Base-by-base conservation (phyloP, 23 tunicate genomes). In the Aplidium turbinatum region DNA sequence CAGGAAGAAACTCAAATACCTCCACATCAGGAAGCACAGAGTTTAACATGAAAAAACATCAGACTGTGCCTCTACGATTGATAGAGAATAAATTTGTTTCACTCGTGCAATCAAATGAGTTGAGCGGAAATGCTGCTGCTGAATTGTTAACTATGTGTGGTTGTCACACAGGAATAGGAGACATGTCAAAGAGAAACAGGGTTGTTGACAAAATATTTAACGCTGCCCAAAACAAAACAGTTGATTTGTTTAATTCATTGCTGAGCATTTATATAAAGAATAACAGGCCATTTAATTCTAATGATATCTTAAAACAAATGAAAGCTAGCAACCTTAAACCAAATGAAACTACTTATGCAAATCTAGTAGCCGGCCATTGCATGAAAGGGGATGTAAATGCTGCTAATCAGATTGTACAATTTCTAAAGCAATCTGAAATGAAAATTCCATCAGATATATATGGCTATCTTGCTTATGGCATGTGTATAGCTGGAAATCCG, bases 171-270 rank as follows among this genome's bases (percentile, higher is more conserved):
- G n/a, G n/a, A n/a, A n/a, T n/a, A n/a, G n/a, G n/a, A n/a, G n/a
- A n/a, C n/a, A n/a, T n/a, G 16, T 42, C 50, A 9, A 16, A 9
- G 50, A 42, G 50, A 42, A 42, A 9, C 50, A 42, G 13, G 11
- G 11, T 42, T 9, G 76, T 58, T 47, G 34, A 46, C 4, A 47
- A 47, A 47, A 70, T 70, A 11, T 70, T 70, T 24, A 18, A 70
- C 29, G 58, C 58, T 21, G 18, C 38, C 3, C 2, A 32, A 24
- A 5, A 7, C 3, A 70, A 70, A 70, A 47, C 58, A 31, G 58
- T 70, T 5, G 26, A 70, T 2, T 47, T 70, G 36, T 70, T 5
- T 48, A 70, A 70, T 47, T 24, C 13, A 3, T 47, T 70, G 19
- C 38, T 70, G 3, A 35, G 47, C 26, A 18, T 47, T 19, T 70